A percentile compares a stretch with the other conserved stretches of the same genome.
Evolutionary conservation across 1,140 invertebrate genomes (phyloP).

Genomic region (Heterodera carotae): DNA sequence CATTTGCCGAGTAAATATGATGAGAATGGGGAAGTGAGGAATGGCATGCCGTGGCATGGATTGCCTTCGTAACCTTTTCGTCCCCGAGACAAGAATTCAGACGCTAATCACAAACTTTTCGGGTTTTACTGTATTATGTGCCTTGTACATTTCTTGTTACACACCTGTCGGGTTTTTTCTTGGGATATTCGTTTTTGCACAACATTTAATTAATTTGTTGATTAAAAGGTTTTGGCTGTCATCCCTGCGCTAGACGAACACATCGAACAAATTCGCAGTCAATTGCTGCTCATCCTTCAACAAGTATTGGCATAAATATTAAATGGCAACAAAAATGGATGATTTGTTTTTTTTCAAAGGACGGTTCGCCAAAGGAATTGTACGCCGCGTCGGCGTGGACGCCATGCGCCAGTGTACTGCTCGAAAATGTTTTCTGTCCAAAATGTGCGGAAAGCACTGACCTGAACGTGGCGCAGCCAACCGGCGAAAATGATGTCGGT

Average conservation of each 20-base stretch:
- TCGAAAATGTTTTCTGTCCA: constrained; percentile 49
- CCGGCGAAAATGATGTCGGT: constrained; percentile 10
- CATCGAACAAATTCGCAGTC: constrained; percentile 44
- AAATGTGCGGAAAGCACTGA: constrained; percentile 44
- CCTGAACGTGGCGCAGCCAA: constrained; percentile 60
- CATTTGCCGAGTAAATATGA: constrained; percentile 39
- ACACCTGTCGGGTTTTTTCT: too few species aligned
- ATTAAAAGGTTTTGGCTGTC: constrained; percentile 43
- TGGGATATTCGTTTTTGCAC: too few species aligned
- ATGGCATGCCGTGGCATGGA: too few species aligned
- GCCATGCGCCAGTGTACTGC: constrained; percentile 35
- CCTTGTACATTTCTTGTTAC: too few species aligned
- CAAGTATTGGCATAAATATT: too few species aligned
- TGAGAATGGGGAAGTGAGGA: too few species aligned
- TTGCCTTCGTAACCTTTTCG: too few species aligned
- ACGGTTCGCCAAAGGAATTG: constrained; percentile 32
- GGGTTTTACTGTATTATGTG: too few species aligned
- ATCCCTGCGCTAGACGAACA: constrained; percentile 28
- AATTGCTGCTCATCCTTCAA: constrained; percentile 44
- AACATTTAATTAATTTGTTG: constrained; percentile 6
- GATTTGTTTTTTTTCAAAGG: too few species aligned
- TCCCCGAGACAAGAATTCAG: too few species aligned
- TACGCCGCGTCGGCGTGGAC: constrained; percentile 32
- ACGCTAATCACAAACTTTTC: too few species aligned
- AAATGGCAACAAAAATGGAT: too few species aligned